Evolutionary conservation across 2,888 invertebrate species (phyloP).

Genomic region (Athripsodes cinereus): DNA sequence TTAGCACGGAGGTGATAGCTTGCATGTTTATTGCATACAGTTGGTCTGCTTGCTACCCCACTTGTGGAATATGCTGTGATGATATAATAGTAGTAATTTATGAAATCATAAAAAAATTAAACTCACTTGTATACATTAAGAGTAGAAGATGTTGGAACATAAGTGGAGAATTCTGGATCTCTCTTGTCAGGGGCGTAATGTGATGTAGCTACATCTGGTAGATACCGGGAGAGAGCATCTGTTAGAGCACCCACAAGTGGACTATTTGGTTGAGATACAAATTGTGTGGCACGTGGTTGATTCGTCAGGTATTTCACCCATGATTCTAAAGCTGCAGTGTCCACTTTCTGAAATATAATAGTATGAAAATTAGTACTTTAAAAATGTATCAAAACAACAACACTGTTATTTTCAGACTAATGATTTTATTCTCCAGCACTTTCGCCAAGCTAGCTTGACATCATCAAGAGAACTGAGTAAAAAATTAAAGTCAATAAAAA

Average conservation of each 20-base stretch:
- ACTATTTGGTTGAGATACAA: constrained; percentile 60
- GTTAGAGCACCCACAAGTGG: constrained; percentile 64
- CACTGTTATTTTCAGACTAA: too few relatives aligned
- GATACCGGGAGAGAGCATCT: constrained; percentile 66
- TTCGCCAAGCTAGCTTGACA: too few relatives aligned
- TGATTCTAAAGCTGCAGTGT: constrained; percentile 62
- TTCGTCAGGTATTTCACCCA: constrained; percentile 71
- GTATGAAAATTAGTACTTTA: too few relatives aligned
- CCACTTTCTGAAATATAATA: constrained; percentile 58
- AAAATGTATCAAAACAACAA: too few relatives aligned
- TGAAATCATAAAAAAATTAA: constrained; percentile 44
- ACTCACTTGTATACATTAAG: constrained; percentile 83
- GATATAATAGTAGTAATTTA: too few relatives aligned
- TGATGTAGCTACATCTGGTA: constrained; percentile 68
- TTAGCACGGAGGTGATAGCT: too few relatives aligned
- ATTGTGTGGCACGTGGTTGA: constrained; percentile 69
- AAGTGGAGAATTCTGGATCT: constrained; percentile 91
- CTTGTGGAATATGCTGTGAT: too few relatives aligned
- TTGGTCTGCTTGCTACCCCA: too few relatives aligned
- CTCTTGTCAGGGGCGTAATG: constrained; percentile 70
- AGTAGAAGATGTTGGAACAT: constrained; percentile 71
- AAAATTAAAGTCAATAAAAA: too few relatives aligned
- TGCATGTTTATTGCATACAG: too few relatives aligned
- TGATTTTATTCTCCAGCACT: too few relatives aligned
- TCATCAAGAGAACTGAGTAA: too few relatives aligned